Conservation (phyloP, 1,140 invertebrate genomes). For the Meloidogyne exigua region DNA sequence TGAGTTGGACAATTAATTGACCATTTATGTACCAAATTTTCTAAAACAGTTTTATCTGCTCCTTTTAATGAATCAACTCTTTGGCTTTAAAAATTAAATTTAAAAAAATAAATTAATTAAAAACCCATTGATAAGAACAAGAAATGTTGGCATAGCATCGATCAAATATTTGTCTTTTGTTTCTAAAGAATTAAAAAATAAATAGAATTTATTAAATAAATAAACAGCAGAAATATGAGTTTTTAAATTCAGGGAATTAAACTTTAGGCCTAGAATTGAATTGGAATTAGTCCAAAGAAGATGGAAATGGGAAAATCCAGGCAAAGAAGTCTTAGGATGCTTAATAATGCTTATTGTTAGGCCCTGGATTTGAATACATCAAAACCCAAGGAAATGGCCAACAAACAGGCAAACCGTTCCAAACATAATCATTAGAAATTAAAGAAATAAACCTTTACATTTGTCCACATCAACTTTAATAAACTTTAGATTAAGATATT, state of each 20-base stretch:
- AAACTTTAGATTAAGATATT: constrained; percentile 85
- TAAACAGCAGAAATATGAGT: no score
- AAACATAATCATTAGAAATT: background rate
- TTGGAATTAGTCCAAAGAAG: no score
- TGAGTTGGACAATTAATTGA: constrained; percentile 75
- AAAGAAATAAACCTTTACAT: constrained; percentile 43
- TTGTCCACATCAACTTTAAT: constrained; percentile 71
- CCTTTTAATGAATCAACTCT: constrained; percentile 80
- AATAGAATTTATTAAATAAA: background rate
- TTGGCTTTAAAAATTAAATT: constrained; percentile 60
- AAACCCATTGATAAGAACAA: constrained; percentile 82
- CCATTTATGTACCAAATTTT: constrained; percentile 85
- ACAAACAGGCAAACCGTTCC: no score
- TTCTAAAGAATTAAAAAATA: constrained; percentile 67
- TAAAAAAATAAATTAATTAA: constrained; percentile 37
- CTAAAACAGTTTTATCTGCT: constrained; percentile 77
- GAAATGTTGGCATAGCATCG: constrained; percentile 93
- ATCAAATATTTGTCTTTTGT: constrained; percentile 81
- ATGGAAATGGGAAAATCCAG: no score
- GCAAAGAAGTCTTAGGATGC: no score
- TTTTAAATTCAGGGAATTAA: no score
- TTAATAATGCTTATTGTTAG: no score
- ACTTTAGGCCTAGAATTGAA: no score
- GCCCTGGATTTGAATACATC: no score
- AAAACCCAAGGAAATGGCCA: no score